Conservation (phyloP, 2,888 invertebrate genomes). For the Stenotaenia linearis region DNA sequence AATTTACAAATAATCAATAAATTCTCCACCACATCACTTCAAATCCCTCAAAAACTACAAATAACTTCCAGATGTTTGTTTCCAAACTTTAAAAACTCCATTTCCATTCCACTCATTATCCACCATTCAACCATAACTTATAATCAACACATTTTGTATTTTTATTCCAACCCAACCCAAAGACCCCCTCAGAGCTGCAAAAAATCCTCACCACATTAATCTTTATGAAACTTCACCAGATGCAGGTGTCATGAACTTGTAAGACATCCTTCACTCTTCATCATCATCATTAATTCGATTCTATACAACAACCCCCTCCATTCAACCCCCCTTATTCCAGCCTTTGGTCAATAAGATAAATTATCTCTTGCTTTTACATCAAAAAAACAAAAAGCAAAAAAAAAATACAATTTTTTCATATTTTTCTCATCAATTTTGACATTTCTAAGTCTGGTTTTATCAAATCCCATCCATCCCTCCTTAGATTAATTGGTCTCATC, state of each 20-base stretch:
- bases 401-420: background rate
- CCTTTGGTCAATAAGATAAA: background rate
- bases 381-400: background rate
- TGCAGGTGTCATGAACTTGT: background rate
- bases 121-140: too few relatives aligned
- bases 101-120: too few relatives aligned
- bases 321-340: too few relatives aligned
- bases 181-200: background rate
- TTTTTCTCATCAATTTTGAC: background rate
- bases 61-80: too few relatives aligned
- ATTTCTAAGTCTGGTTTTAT: background rate
- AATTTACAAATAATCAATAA: too few relatives aligned
- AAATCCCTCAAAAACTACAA: too few relatives aligned
- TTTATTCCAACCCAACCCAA: background rate
- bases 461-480: background rate
- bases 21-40: too few relatives aligned
- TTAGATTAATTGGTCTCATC: slow-evolving; percentile 19
- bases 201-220: background rate
- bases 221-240: background rate
- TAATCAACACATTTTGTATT: background rate
- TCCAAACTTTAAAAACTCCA: too few relatives aligned
- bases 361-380: background rate
- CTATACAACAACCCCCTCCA: too few relatives aligned
- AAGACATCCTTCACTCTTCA: background rate
- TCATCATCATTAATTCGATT: slow-evolving; percentile 15